phyloP scores from a whole-genome alignment of 2,797 vertebrate species.

The Darevskia mixta region DNA sequence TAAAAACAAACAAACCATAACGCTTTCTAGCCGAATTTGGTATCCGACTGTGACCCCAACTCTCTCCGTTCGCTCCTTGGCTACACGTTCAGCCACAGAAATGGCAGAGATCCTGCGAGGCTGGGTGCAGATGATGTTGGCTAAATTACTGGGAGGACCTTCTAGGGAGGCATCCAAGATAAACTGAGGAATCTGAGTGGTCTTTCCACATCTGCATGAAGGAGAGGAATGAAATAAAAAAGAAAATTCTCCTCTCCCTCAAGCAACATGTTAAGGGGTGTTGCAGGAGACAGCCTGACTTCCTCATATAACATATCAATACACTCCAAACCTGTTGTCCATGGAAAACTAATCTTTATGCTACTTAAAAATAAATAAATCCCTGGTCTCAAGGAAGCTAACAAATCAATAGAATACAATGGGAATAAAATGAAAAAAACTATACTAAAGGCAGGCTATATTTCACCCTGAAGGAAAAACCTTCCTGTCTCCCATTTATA shows the following conservation, averaged over 20 bases:
- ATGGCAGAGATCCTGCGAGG: conserved; percentile 97
- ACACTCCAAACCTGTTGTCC: no score
- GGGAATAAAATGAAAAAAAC: background rate
- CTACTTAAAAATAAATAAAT: background rate
- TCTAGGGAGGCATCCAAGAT: conserved; percentile 90
- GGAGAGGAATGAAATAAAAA: conserved; percentile 44
- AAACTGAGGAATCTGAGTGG: conserved; percentile 98
- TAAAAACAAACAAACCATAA: conserved; percentile 82
- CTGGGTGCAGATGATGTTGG: conserved; percentile 96
- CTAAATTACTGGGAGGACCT: conserved; percentile 82
- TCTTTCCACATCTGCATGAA: conserved; percentile 92
- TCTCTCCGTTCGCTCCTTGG: conserved; percentile 91
- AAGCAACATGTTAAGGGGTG: background rate
- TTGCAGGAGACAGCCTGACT: background rate
- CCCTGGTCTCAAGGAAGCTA: background rate
- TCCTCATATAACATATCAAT: background rate
- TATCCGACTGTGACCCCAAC: conserved; percentile 94
- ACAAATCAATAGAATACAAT: background rate
- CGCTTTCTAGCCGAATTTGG: conserved; percentile 96
- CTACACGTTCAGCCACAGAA: conserved; percentile 93
- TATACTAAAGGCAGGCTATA: background rate
- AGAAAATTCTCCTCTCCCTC: background rate
- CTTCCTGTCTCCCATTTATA: background rate
- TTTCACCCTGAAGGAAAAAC: background rate
- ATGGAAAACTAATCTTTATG: background rate